phyloP scores from a whole-genome alignment of 2,888 invertebrate genomes.

The Tachina grossa region DNA sequence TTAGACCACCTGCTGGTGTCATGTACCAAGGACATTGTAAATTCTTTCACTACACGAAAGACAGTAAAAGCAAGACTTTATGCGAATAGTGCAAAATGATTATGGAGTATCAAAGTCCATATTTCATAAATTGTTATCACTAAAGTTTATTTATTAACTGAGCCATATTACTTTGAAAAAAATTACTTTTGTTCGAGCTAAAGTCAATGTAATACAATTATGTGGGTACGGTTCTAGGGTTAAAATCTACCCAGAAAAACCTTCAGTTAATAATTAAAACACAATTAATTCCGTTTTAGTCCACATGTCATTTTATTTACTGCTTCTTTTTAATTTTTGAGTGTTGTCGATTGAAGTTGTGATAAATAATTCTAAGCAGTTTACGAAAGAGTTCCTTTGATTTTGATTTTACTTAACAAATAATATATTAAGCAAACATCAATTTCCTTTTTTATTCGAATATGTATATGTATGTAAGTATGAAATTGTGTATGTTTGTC shows the following conservation, averaged over 20 bases:
- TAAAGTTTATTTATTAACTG: too few relatives aligned
- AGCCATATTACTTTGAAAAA: too few relatives aligned
- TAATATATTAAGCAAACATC: background rate
- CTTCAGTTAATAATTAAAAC: constrained; percentile 65
- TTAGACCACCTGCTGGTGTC: too few relatives aligned
- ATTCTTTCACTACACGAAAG: too few relatives aligned
- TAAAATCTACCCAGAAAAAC: constrained; percentile 17
- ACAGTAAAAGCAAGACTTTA: too few relatives aligned
- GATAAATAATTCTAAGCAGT: background rate
- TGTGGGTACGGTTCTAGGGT: background rate
- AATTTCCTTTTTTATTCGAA: background rate
- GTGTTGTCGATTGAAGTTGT: background rate
- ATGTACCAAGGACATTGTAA: too few relatives aligned
- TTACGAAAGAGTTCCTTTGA: background rate
- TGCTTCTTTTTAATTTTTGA: background rate
- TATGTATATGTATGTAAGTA: background rate
- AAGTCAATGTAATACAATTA: too few relatives aligned
- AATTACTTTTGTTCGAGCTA: too few relatives aligned
- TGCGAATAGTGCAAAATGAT: too few relatives aligned
- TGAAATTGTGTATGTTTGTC: background rate
- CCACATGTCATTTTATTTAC: constrained; percentile 20
- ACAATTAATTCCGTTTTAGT: constrained; percentile 51
- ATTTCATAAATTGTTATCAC: too few relatives aligned
- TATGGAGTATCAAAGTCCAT: too few relatives aligned
- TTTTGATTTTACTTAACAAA: background rate